These are phyloP conservation scores for Orycteropus afer DNA, from an alignment of 2,113 vertebrate genomes.

Conservation along the genomic window DNA sequence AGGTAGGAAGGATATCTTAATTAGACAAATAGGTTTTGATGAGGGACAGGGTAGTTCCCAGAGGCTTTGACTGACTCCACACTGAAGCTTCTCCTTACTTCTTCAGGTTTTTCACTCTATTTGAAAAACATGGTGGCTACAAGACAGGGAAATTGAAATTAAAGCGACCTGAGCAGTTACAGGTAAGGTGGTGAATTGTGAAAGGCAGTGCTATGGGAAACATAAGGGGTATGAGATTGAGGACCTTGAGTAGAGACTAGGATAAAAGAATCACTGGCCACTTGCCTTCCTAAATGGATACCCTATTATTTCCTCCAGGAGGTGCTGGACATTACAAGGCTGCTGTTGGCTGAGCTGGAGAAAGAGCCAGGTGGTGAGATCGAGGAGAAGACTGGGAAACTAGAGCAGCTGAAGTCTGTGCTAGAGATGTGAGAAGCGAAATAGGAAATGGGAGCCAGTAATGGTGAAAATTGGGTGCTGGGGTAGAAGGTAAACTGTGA, in stretches of 20 bases:
- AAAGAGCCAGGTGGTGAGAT: slow-evolving; percentile 93
- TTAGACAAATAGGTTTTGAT: not conserved
- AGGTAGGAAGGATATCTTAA: slow-evolving; percentile 85
- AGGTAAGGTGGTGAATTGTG: slow-evolving; percentile 86
- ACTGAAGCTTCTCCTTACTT: slow-evolving; percentile 61
- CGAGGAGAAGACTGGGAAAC: slow-evolving; percentile 96
- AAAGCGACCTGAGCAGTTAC: slow-evolving; percentile 97
- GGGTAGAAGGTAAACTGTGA: not conserved
- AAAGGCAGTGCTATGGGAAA: not conserved
- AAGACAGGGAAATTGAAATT: slow-evolving; percentile 98
- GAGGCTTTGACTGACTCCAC: not conserved
- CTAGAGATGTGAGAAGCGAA: slow-evolving; percentile 94
- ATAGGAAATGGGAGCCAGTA: not conserved
- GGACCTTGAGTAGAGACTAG: not conserved
- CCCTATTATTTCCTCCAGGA: slow-evolving; percentile 86
- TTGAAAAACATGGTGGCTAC: slow-evolving; percentile 97
- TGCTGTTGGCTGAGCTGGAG: slow-evolving; percentile 93
- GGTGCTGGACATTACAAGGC: slow-evolving; percentile 96
- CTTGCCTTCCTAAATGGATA: not conserved
- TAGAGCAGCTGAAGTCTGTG: slow-evolving; percentile 98
- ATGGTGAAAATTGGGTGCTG: not conserved
- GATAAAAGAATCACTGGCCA: not conserved
- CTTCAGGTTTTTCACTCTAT: slow-evolving; percentile 96
- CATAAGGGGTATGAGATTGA: not conserved
- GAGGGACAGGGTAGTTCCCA: not conserved